These are phyloP conservation scores for Araneus ventricosus DNA, from an alignment of 1,140 invertebrate species.

Conservation along the genomic window DNA sequence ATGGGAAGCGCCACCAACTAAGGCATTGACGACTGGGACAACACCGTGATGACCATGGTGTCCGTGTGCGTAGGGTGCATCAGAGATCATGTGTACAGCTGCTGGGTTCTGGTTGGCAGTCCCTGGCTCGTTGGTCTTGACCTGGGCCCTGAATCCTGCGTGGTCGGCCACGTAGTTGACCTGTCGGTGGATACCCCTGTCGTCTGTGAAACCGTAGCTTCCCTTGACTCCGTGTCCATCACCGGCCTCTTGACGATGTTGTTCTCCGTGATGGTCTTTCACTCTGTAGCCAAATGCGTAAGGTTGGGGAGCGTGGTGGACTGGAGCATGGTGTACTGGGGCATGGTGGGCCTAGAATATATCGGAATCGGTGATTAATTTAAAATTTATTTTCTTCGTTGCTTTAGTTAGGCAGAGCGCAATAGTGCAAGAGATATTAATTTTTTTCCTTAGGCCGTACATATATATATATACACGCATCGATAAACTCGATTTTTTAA, in stretches of 20 bases:
- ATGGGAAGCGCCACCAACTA: too few species aligned
- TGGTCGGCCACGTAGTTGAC: constrained; percentile 54
- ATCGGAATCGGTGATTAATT: too few species aligned
- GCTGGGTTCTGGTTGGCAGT: constrained; percentile 49
- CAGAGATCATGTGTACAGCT: constrained; percentile 39
- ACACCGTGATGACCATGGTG: not conserved
- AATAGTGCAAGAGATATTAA: too few species aligned
- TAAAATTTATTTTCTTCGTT: too few species aligned
- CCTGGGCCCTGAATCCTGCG: constrained; percentile 35
- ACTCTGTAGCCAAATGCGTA: constrained; percentile 42
- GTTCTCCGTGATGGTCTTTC: constrained; percentile 54
- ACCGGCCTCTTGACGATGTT: constrained; percentile 30
- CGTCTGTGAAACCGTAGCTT: constrained; percentile 49
- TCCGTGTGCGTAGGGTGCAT: constrained; percentile 32
- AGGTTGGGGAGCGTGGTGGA: constrained; percentile 36
- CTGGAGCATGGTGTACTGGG: not conserved
- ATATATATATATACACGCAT: too few species aligned
- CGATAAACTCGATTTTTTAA: too few species aligned
- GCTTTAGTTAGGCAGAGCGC: too few species aligned
- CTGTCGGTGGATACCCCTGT: constrained; percentile 29
- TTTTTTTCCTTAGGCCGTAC: too few species aligned
- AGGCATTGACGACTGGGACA: not conserved
- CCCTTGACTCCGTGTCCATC: constrained; percentile 29
- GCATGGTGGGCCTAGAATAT: too few species aligned
- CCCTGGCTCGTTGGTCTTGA: constrained; percentile 47